Evolutionary conservation across 2,888 invertebrate genomes (phyloP).

Genomic region (Drosophila neonasuta): DNA sequence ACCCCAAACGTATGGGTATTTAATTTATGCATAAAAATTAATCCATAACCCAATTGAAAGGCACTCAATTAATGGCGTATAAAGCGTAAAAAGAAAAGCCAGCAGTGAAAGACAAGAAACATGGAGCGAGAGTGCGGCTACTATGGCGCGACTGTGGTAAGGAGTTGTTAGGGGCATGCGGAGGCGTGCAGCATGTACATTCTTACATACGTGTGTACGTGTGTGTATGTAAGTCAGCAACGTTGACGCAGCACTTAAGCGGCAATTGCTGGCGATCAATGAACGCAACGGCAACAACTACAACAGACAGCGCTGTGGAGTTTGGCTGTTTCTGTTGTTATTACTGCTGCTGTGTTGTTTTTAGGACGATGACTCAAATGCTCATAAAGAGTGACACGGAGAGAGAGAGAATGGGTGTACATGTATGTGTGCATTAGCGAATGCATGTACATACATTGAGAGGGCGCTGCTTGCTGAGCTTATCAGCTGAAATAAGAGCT

Average conservation of each 20-base stretch:
- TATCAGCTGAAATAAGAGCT: conserved; percentile 64
- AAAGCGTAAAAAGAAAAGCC: conserved; percentile 70
- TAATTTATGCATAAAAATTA: conserved; percentile 76
- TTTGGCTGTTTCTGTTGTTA: conserved; percentile 47
- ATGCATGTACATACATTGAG: background rate
- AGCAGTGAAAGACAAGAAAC: conserved; percentile 64
- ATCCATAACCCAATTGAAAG: conserved; percentile 77
- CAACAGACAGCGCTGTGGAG: conserved; percentile 41
- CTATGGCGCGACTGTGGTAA: conserved; percentile 3
- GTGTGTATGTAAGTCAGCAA: conserved; percentile 69
- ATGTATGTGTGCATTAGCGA: background rate
- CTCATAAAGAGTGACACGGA: conserved; percentile 21
- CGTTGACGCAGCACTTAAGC: conserved; percentile 76
- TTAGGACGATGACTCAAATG: conserved; percentile 73
- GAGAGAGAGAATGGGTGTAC: conserved; percentile 7
- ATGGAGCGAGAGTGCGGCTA: conserved; percentile 65
- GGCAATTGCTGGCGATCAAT: conserved; percentile 73
- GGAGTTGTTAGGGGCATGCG: conserved; percentile 36
- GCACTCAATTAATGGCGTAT: conserved; percentile 73
- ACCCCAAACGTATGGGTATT: conserved; percentile 63
- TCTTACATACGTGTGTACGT: background rate
- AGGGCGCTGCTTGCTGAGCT: conserved; percentile 44
- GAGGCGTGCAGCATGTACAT: conserved; percentile 28
- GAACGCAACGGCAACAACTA: conserved; percentile 54
- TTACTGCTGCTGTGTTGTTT: conserved; percentile 49